Percentiles rank a stretch among this genome's conserved stretches.
Conservation (phyloP, 1,140 invertebrate species). For the Drosophila kanapiae region DNA sequence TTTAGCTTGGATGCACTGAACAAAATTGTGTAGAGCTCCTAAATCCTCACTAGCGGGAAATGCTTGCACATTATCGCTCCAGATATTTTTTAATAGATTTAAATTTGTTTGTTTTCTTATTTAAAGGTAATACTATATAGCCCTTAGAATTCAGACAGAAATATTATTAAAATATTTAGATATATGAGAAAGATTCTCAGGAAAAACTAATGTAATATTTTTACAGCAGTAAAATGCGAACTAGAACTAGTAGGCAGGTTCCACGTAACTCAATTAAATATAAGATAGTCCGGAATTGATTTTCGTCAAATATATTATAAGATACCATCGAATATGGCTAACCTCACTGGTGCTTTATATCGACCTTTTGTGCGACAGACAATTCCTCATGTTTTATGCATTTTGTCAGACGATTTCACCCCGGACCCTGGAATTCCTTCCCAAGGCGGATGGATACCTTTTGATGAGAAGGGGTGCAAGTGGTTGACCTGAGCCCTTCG, state of each 20-base stretch:
- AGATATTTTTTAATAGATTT: too few relatives aligned
- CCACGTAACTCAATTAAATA: too few relatives aligned
- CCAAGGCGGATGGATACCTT: constrained; percentile 25
- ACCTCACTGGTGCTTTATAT: constrained; percentile 19
- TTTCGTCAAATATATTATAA: not conserved
- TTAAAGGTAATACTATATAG: too few relatives aligned
- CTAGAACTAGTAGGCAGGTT: too few relatives aligned
- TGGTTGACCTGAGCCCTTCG: constrained; percentile 30
- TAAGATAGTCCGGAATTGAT: not conserved
- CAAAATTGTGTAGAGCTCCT: not conserved
- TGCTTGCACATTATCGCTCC: too few relatives aligned
- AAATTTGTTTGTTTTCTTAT: too few relatives aligned
- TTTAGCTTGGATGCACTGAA: constrained; percentile 7
- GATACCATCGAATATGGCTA: not conserved
- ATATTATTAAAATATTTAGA: too few relatives aligned
- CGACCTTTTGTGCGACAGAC: constrained; percentile 52
- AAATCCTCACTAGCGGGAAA: too few relatives aligned
- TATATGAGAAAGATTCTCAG: too few relatives aligned
- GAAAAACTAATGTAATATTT: too few relatives aligned
- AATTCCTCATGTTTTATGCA: constrained; percentile 69
- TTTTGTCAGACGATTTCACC: constrained; percentile 40
- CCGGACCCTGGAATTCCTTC: constrained; percentile 49
- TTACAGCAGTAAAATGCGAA: too few relatives aligned
- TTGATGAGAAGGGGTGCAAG: constrained; percentile 15
- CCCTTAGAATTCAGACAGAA: too few relatives aligned